Base-by-base conservation (phyloP, 2,797 vertebrate species). In the Lepus townsendii region DNA sequence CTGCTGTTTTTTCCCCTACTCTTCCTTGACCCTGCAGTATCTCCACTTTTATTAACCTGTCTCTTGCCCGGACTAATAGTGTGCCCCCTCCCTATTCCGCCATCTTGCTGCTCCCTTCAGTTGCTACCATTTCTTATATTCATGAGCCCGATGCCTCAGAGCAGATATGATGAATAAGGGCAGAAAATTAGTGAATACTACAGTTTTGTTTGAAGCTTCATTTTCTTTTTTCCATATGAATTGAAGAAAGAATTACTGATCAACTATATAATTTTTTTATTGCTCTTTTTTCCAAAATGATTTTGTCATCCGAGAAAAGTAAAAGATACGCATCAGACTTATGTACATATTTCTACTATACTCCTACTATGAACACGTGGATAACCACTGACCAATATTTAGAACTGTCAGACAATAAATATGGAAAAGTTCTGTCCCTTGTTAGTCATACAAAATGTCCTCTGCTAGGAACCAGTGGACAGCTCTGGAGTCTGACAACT, bases 241-340 rank as follows among this genome's bases (percentile, higher is more conserved):
- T 26, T 79, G 14, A 92, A 52, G 3, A 5, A 68, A 76, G 52
- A 17, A 65, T 83, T 86, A 66, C 13, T n/a, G 14, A 86, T 11
- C 5, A 73, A 32, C 30, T 13, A 1, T 5, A 35, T n/a, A 11
- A 10, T 69, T 90, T 88, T 12, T 88, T 32, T 24, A 42, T 38
- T 52, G 22, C 75, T 76, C 20, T 83, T 88, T 19, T 85, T 90
- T 76, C 68, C 86, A 86, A 16, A 89, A 69, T 57, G 62, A 42
- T 7, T 73, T 85, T 50, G 22, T 80, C 11, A 30, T 86, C 26
- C 69, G 50, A 87, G 66, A 89, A 71, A 68, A 80, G 17, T 65
- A 62, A 89, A 89, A 75, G 22, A 68, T 65, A 65, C 22, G 5
- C 38, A 22, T 17, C 8, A 83, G 32, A 50, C 52, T 69, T 42